Evolutionary conservation across 2,113 vertebrate genomes (phyloP).

Genomic region (Candoia aspera): DNA sequence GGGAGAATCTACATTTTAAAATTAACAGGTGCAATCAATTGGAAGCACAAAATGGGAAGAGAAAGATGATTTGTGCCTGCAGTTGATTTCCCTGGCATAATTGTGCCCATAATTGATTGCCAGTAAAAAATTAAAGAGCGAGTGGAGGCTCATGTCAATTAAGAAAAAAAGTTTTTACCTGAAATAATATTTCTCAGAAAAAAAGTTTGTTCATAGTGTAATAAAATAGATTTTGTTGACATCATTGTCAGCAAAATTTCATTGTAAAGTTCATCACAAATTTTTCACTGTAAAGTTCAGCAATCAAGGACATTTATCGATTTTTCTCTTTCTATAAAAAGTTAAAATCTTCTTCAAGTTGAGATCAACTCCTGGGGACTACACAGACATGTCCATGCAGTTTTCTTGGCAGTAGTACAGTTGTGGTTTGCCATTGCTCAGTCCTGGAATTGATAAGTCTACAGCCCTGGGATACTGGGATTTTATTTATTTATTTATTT

Average conservation of each 20-base stretch:
- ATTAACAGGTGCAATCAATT: constrained; percentile 38
- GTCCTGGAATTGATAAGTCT: background rate
- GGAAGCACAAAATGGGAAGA: constrained; percentile 19
- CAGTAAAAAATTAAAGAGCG: constrained; percentile 30
- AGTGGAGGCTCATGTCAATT: constrained; percentile 21
- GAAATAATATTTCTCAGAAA: constrained; percentile 7
- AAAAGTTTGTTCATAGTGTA: background rate
- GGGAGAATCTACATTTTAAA: constrained; percentile 9
- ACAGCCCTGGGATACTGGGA: background rate
- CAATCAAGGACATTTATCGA: background rate
- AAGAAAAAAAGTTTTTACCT: constrained; percentile 4
- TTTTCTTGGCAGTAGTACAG: background rate
- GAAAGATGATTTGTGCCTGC: constrained; percentile 35
- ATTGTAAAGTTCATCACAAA: no score
- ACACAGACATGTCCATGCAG: background rate
- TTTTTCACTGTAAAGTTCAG: background rate
- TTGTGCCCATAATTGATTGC: constrained; percentile 36
- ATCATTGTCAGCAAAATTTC: background rate
- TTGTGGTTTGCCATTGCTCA: background rate
- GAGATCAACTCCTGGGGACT: background rate
- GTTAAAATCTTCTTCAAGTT: background rate
- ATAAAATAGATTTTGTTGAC: background rate
- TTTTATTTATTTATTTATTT: no score
- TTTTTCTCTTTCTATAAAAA: background rate
- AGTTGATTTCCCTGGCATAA: constrained; percentile 39